Evolutionary conservation across 37 sponge, comb jelly and placozoan species (phyloP), one percentile per base, ranked within the genome.

Genomic region (Chondrosia reniformis): DNA sequence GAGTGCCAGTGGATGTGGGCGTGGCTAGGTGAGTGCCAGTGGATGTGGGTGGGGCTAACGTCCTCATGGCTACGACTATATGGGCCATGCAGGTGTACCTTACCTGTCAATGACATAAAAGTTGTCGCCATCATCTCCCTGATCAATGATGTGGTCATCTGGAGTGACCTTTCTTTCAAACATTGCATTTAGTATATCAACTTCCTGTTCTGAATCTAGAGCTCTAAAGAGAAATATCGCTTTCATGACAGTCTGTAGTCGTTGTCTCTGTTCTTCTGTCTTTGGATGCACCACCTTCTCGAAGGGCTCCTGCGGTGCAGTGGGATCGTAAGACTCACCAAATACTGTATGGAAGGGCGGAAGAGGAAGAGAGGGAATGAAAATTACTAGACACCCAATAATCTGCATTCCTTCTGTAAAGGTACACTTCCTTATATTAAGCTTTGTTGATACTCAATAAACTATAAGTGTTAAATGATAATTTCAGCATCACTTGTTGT

Each of bases 71-170:
- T n/a, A n/a, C n/a, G n/a, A n/a, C n/a, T n/a, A n/a, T n/a, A n/a
- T n/a, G n/a, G n/a, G n/a, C 10, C 33, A 22, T 7, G 46, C 57
- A 76, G 24, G 0, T 67, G 37, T 17, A 66, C 67, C 76, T 41
- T 77, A 96, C 97, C 79, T 83, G 40, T 96, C 97, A 55, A 96
- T 84, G n/a, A 96, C 91, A 33, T 96, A 96, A 89, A 96, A 96
- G 73, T 88, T 90, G 67, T 96, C 97, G 1, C 97, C 97, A 74
- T 93, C 89, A 56, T 96, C 94, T 39, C 91, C 94, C 59, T 93
- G 94, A 33, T 91, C 97, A 49, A 96, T 96, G 15, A 96, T 62
- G 12, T 87, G 78, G 1, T 96, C 97, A 38, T 71, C 87, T 21
- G 69, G 33, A 0, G 69, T 75, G 13, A 93, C 97, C 84, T 82